Percentiles rank a stretch among this genome's conserved stretches.
Conservation (phyloP, 2,113 vertebrate genomes). For the Deroptyus accipitrinus region DNA sequence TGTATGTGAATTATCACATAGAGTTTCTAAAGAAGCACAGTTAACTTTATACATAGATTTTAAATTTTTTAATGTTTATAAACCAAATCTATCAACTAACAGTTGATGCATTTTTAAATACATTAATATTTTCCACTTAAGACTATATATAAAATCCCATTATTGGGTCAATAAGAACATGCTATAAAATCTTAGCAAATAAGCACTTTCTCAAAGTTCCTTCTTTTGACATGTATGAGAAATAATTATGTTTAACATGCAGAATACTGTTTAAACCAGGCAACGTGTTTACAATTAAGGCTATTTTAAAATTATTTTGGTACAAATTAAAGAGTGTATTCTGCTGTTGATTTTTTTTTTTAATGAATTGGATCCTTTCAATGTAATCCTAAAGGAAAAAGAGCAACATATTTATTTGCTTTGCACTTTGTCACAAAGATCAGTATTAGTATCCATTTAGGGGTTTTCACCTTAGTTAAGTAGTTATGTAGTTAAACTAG, state of each 20-base stretch:
- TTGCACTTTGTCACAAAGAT: neutral
- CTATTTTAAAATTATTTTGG: neutral
- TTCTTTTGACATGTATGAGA: neutral
- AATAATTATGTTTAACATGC: neutral
- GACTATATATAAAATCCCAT: neutral
- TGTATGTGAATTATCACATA: constrained; percentile 41
- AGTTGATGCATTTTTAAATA: constrained; percentile 66
- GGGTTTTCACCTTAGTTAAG: neutral
- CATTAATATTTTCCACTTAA: constrained; percentile 65
- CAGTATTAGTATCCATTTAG: constrained; percentile 64
- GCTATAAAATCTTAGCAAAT: neutral
- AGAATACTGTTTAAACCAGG: constrained; percentile 17
- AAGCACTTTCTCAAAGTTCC: neutral
- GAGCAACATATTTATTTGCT: neutral
- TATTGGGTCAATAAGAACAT: neutral
- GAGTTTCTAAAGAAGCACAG: constrained; percentile 75
- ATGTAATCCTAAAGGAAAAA: neutral
- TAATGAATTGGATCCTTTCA: neutral
- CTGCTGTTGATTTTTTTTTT: neutral
- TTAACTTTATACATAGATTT: constrained; percentile 73
- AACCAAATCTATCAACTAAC: constrained; percentile 32
- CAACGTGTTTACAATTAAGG: constrained; percentile 19
- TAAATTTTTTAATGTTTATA: constrained; percentile 73
- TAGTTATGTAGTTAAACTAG: neutral
- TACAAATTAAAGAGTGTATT: neutral